A percentile compares a stretch with the other conserved stretches of the same genome.
phyloP scores from a whole-genome alignment of 2,797 vertebrate species.

The Myotis myotis region DNA sequence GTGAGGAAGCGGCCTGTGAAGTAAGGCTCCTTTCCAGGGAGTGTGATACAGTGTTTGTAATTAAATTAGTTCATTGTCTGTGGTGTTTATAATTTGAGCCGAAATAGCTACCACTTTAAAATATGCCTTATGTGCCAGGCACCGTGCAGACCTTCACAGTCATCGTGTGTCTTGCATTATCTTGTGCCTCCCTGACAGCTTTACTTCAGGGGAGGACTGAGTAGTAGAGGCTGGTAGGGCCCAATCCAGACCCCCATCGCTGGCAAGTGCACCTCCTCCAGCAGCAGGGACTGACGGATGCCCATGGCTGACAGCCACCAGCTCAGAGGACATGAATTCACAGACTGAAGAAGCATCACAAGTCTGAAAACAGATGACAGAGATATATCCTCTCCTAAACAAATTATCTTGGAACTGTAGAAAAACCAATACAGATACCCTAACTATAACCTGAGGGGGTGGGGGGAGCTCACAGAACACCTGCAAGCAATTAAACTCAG shows the following conservation, averaged over 20 bases:
- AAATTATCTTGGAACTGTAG: not conserved
- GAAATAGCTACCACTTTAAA: not conserved
- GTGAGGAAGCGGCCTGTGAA: slow-evolving; percentile 58
- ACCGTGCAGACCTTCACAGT: not conserved
- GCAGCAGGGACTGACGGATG: not conserved
- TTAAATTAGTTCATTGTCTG: not conserved
- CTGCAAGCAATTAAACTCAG: too few relatives aligned
- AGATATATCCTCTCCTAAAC: not conserved
- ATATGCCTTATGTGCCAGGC: not conserved
- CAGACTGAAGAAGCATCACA: not conserved
- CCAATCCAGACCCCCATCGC: too few relatives aligned
- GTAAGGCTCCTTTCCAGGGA: slow-evolving; percentile 65
- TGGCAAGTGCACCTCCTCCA: too few relatives aligned
- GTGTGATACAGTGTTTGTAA: not conserved
- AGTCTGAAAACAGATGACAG: not conserved
- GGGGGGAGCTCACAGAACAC: too few relatives aligned
- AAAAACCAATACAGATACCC: not conserved
- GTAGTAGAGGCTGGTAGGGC: too few relatives aligned
- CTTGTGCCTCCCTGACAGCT: not conserved
- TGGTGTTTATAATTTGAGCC: not conserved
- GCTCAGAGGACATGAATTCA: not conserved
- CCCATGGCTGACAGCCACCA: accelerated
- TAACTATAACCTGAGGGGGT: not conserved
- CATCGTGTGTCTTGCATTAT: accelerated
- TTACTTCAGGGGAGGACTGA: accelerated